phyloP scores from a whole-genome alignment of 2,113 vertebrate genomes.

The Gobiocypris rarus region DNA sequence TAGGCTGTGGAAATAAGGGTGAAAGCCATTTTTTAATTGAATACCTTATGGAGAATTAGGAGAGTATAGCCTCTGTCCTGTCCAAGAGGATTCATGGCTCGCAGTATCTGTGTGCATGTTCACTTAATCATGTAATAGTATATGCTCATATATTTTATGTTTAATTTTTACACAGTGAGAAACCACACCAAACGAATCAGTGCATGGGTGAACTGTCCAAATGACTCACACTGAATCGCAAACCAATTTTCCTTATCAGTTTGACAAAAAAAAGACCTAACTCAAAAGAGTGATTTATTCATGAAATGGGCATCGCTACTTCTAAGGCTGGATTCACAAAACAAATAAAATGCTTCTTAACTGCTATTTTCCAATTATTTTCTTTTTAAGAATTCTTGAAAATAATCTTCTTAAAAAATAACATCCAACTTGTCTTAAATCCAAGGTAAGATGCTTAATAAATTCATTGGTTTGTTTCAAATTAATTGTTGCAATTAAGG shows the following conservation, averaged over 20 bases:
- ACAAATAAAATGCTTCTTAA: not conserved
- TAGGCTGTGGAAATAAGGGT: conserved; percentile 2
- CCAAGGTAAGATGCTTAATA: no score
- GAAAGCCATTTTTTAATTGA: conserved; percentile 20
- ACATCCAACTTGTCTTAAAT: not conserved
- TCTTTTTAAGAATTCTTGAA: not conserved
- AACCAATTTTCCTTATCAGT: not conserved
- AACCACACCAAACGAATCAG: not conserved
- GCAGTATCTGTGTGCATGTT: not conserved
- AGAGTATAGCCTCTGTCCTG: not conserved
- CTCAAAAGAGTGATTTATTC: not conserved
- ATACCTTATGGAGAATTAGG: conserved; percentile 18
- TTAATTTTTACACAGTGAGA: not conserved
- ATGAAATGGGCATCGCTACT: not conserved
- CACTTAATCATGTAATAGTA: not conserved
- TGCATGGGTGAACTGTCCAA: not conserved
- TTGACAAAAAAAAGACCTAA: not conserved
- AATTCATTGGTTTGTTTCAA: no score
- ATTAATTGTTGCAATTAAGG: not conserved
- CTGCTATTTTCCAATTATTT: not conserved
- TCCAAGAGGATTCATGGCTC: not conserved
- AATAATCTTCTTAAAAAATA: not conserved
- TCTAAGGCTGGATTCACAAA: not conserved
- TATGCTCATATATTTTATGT: not conserved
- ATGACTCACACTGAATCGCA: not conserved